Conservation (phyloP, 2,113 vertebrate species). For the Solenodon paradoxus region DNA sequence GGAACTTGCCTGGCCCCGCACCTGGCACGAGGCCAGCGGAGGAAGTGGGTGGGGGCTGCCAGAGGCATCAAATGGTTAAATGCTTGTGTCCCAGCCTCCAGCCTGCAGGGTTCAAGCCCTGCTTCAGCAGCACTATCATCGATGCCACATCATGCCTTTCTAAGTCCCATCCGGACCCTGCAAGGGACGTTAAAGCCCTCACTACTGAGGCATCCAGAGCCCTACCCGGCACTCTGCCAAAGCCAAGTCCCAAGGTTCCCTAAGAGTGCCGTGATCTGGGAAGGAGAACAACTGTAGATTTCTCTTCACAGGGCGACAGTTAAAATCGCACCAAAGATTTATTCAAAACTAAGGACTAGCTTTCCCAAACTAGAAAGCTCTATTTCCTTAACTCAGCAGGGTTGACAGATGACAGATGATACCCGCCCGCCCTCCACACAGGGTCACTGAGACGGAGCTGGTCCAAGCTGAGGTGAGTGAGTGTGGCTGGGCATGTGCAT, state of each 20-base stretch:
- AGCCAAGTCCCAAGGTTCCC: not conserved
- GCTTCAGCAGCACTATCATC: not conserved
- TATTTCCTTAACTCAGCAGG: not conserved
- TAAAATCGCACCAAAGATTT: not conserved
- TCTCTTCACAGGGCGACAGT: not conserved
- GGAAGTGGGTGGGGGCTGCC: too few relatives aligned
- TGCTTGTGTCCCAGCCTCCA: not conserved
- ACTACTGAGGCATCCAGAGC: not conserved
- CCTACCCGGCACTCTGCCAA: not conserved
- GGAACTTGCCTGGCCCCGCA: too few relatives aligned
- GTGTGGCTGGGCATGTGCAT: too few relatives aligned
- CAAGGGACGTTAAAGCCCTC: not conserved
- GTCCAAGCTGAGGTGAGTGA: not conserved
- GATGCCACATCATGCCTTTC: not conserved
- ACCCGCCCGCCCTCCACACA: too few relatives aligned
- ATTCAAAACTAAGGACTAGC: not conserved
- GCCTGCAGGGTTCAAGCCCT: not conserved
- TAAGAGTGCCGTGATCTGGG: rapidly evolving
- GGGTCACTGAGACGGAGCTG: not conserved
- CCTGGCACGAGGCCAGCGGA: not conserved
- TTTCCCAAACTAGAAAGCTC: not conserved
- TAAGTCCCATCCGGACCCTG: not conserved
- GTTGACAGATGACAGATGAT: rapidly evolving
- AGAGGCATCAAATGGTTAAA: not conserved
- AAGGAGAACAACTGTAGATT: not conserved